Conservation (phyloP, 2,113 vertebrate genomes). For the Centropus unirufus region DNA sequence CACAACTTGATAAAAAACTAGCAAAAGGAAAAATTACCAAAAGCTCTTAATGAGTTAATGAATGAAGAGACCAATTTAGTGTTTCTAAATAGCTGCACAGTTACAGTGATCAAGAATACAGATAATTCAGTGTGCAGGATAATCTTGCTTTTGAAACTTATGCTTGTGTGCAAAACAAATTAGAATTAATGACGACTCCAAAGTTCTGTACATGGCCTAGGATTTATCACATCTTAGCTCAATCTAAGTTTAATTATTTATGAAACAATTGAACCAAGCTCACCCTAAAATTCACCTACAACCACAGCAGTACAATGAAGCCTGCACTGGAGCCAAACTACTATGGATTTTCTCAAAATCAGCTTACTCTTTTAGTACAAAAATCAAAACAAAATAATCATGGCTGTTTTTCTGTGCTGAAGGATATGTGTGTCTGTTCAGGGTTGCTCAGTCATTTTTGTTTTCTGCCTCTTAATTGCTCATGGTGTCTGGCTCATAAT, state of each 20-base stretch:
- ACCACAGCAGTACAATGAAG: neutral
- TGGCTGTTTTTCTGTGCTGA: neutral
- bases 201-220: neutral
- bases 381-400: neutral
- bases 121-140: neutral
- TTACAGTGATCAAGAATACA: neutral
- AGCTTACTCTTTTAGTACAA: neutral
- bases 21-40: neutral
- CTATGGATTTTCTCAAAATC: neutral
- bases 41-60: neutral
- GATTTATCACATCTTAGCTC: neutral
- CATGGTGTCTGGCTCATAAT: neutral
- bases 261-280: neutral
- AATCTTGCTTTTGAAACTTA: neutral
- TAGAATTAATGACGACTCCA: neutral
- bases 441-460: neutral
- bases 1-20: neutral
- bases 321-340: neutral
- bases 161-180: neutral
- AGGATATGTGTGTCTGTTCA: accelerated
- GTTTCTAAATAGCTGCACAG: neutral
- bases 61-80: neutral
- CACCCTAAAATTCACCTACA: neutral
- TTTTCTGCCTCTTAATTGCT: neutral
- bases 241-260: neutral